phyloP scores from a whole-genome alignment of 2,797 vertebrate genomes.

The Triplophysa yarkandensis region DNA sequence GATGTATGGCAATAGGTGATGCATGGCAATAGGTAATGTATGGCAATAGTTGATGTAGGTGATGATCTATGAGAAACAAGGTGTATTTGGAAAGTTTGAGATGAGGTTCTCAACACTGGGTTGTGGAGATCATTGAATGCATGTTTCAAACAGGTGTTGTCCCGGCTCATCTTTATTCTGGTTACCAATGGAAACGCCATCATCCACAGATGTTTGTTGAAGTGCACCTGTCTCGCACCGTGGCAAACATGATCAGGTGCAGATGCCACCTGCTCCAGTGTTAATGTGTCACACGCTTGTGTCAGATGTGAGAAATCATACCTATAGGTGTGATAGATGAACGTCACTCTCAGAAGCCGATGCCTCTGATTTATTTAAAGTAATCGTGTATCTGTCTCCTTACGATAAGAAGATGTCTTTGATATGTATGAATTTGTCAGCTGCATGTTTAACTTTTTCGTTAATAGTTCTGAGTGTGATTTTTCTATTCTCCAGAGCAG shows the following conservation, averaged over 20 bases:
- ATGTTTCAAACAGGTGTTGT: background rate
- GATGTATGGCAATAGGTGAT: too few species aligned
- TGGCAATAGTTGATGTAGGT: too few species aligned
- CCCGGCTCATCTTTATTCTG: background rate
- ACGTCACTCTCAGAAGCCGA: conserved; percentile 15
- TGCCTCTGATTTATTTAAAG: too few species aligned
- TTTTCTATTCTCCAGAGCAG: background rate
- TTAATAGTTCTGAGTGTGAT: conserved; percentile 12
- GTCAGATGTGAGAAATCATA: conserved; percentile 25
- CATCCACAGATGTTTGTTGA: conserved; percentile 13
- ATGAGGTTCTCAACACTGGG: background rate
- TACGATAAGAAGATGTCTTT: background rate
- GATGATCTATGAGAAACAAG: too few species aligned
- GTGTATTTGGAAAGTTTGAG: too few species aligned
- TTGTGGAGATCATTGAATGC: background rate
- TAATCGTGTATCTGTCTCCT: background rate
- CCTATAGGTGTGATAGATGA: conserved; percentile 30
- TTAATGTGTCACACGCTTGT: conserved; percentile 30
- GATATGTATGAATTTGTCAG: conserved; percentile 10
- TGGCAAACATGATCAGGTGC: conserved; percentile 16
- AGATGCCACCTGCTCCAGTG: conserved; percentile 44
- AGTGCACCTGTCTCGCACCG: conserved; percentile 30
- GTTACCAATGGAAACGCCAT: conserved; percentile 16
- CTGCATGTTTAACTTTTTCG: conserved; percentile 4
- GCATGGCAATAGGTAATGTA: too few species aligned